Base-by-base conservation (phyloP, 2,797 vertebrate genomes). In the Silurus aristotelis region DNA sequence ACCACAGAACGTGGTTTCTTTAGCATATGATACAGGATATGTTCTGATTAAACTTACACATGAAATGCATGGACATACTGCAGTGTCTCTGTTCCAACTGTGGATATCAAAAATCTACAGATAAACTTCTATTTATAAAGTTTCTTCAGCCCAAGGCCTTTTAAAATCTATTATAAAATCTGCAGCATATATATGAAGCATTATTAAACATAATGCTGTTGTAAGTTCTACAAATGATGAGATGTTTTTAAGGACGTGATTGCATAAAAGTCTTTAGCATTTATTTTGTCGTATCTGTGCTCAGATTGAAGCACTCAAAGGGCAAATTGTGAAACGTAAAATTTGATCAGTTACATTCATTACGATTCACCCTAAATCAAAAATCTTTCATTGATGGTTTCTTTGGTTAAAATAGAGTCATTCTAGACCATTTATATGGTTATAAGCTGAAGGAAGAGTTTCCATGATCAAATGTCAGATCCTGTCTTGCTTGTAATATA, bases 11-110 rank as follows among this genome's bases (percentile, higher is more conserved):
- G 25, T 6, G 55, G 80, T 84, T 77, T 84, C 83, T 76, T 76
- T 73, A 85, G 58, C 80, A 83, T 78, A 68, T 20, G 58, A 85
- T 88, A 88, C n/a, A 66, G 22, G 25, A 83, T 77, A 87, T 82
- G 76, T 58, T 75, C 66, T 84, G 84, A 77, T 80, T 83, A 84
- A 76, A 48, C 25, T 66, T 61, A 82, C 66, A 80, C 68, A 80
- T 70, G 73, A n/a, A 31, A 9, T 55, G 60, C n/a, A 70, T 25
- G 3, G 12, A 38, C 25, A 56, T 22, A 31, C 82, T 38, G 56
- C 72, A 77, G 66, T 31, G 70, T 19, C 25, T 64, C 56, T n/a
- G 20, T 79, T 79, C 20, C 22, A 31, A 46, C 43, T 46, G 58
- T 63, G 58, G 20, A 79, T 46, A 46, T 63, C 22, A 79, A 7